phyloP scores from a whole-genome alignment of 1,140 invertebrate genomes.

The Ceratosolen solmsi region DNA sequence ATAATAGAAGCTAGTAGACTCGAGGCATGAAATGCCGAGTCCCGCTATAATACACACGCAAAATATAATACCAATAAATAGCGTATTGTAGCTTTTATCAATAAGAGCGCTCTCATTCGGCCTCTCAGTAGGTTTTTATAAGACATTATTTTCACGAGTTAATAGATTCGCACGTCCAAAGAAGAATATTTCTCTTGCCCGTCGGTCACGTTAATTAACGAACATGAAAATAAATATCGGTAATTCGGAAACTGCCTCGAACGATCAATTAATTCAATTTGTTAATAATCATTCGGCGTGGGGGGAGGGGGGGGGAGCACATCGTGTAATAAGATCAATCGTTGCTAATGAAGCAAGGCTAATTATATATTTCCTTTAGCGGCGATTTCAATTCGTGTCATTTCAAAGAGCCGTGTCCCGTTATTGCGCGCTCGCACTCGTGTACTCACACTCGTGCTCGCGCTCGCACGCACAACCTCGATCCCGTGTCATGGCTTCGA shows the following conservation, averaged over 20 bases:
- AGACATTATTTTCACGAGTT: neutral
- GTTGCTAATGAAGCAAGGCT: no score
- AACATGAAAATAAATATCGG: no score
- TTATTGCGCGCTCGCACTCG: no score
- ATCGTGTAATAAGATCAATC: neutral
- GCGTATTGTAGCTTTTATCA: neutral
- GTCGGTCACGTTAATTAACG: no score
- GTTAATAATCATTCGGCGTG: neutral
- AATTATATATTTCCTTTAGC: no score
- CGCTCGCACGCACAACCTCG: no score
- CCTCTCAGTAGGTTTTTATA: neutral
- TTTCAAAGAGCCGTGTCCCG: no score
- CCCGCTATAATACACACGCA: conserved; percentile 31
- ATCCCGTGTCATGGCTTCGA: no score
- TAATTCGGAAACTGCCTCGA: neutral
- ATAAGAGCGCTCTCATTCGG: neutral
- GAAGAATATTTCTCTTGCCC: neutral
- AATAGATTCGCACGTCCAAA: neutral
- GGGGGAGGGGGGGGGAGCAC: no score
- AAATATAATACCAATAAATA: neutral
- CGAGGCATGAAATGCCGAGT: conserved; percentile 30
- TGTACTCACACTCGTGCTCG: no score
- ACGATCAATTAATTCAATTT: neutral
- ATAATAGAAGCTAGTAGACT: conserved; percentile 15
- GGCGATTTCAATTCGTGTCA: no score